phyloP scores from a whole-genome alignment of 2,888 invertebrate genomes.

The Polydrusus tereticollis region DNA sequence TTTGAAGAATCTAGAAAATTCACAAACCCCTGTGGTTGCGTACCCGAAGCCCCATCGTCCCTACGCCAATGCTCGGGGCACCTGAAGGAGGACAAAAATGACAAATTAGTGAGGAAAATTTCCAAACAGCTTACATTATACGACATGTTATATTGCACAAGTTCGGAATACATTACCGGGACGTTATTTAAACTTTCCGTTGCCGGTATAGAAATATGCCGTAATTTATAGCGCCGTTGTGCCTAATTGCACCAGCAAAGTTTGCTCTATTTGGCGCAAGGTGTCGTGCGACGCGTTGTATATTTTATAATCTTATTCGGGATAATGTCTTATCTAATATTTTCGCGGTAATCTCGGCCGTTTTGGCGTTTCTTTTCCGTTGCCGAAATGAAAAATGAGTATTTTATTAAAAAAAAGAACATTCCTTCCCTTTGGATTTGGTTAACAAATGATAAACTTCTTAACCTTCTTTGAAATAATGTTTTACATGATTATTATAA shows the following conservation, averaged over 20 bases:
- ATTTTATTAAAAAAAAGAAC: conserved; percentile 14
- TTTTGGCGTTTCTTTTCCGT: conserved; percentile 21
- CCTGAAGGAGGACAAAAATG: conserved; percentile 20
- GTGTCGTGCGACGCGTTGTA: conserved; percentile 42
- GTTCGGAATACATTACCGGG: conserved; percentile 64
- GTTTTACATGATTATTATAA: too few species aligned
- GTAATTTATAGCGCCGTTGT: conserved; percentile 63
- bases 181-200: conserved; percentile 63
- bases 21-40: too few species aligned
- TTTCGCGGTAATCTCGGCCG: conserved; percentile 1
- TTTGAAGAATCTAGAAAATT: too few species aligned
- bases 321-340: conserved; percentile 39
- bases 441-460: too few species aligned
- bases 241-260: conserved; percentile 64
- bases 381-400: conserved; percentile 7
- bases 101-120: conserved; percentile 36
- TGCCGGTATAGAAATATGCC: conserved; percentile 63
- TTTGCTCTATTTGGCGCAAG: conserved; percentile 50
- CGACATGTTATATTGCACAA: conserved; percentile 64
- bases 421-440: too few species aligned
- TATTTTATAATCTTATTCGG: conserved; percentile 39
- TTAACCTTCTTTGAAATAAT: too few species aligned
- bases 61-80: not conserved
- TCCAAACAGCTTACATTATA: conserved; percentile 42
- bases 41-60: too few species aligned